These are phyloP conservation scores for Hemitrygon akajei DNA, from an alignment of 2,797 vertebrate genomes.

Conservation along the genomic window DNA sequence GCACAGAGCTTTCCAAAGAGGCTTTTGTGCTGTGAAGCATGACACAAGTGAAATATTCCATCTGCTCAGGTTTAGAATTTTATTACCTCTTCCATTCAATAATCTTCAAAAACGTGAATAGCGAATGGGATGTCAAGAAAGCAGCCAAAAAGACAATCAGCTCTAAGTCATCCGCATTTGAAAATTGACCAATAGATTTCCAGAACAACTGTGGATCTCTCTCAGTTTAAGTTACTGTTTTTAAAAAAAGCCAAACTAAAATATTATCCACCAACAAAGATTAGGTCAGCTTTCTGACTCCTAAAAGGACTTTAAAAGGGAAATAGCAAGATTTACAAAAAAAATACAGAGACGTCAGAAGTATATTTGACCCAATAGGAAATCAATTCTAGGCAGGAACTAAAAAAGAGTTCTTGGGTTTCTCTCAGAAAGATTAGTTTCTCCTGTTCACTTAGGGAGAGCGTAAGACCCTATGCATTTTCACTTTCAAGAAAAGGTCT, in stretches of 20 bases:
- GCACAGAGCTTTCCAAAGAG: neutral
- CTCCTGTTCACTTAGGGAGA: neutral
- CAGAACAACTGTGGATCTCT: neutral
- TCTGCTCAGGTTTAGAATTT: neutral
- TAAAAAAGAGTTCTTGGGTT: neutral
- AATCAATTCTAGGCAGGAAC: neutral
- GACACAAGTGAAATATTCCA: constrained; percentile 1
- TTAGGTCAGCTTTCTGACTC: neutral
- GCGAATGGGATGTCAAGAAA: neutral
- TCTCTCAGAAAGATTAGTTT: neutral
- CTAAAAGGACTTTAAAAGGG: neutral
- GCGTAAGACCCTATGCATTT: neutral
- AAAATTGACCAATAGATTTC: neutral
- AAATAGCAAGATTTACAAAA: neutral
- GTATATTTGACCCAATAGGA: neutral
- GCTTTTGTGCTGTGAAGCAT: neutral
- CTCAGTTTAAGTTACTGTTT: constrained; percentile 15
- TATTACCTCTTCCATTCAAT: neutral
- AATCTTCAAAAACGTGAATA: neutral
- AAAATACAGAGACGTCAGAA: neutral
- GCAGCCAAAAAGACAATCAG: constrained; percentile 5
- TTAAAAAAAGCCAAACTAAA: neutral
- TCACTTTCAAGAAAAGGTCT: neutral
- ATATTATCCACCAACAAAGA: neutral
- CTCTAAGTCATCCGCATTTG: neutral